Evolutionary conservation across 2,113 vertebrate species (phyloP), one percentile per base, ranked within the genome.

Genomic region (Gallinago jamesoni): DNA sequence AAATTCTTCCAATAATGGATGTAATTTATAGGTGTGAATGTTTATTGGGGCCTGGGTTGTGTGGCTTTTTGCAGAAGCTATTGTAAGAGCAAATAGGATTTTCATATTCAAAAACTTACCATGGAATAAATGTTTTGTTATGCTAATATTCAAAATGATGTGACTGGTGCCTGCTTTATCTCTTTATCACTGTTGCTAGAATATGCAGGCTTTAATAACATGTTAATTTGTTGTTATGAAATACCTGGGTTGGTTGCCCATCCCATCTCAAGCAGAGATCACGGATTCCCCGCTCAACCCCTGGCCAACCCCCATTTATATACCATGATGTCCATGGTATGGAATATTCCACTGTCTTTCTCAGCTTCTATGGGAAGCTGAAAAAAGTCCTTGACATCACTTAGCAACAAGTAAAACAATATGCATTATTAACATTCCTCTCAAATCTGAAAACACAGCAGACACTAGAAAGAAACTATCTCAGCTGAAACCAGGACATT

Each of bases 21-120:
- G 45, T 93, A 89, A 87, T 93, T 91, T 95, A 90, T 52, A 93
- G 73, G 37, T 11, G 10, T 63, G 31, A 69, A 72, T 81, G 41
- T 70, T 92, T 81, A 48, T 80, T 45, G 37, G 39, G 56, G 77
- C 72, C 35, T 56, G 27, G 12, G 9, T 45, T 78, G 10, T 41
- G 56, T 69, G 50, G 16, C 53, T 80, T 86, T 94, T 81, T 93
- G 73, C 28, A 92, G 80, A 56, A 93, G 37, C 41, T 93, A 15
- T 55, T 93, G 21, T 62, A 80, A 87, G 2, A 90, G 20, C 35
- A 92, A 74, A 60, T 14, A 85, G 50, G 18, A 74, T 90, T 94
- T 96, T 85, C 48, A 68, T 81, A 75, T 68, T 90, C 33, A 75
- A 67, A 91, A 89, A 5, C 10, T 10, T 16, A 48, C 27, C 31